A percentile compares a stretch with the other conserved stretches of the same genome.
Evolutionary conservation across 1,140 invertebrate genomes (phyloP).

Genomic region (Akabosia matsudoensis): DNA sequence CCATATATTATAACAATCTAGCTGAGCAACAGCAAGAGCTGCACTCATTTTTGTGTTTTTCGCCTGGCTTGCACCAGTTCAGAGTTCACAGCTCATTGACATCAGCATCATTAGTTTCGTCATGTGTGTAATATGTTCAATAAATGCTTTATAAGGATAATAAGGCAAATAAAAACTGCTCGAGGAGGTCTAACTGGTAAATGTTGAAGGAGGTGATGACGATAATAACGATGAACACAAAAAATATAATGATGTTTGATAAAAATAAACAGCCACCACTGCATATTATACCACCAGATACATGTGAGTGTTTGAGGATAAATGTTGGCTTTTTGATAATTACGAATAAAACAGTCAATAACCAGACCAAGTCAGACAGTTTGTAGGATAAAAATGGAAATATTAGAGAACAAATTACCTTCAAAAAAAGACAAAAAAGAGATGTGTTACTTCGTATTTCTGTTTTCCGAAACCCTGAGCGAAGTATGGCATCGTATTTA

Average conservation of each 20-base stretch:
- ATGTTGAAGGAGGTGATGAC: background rate
- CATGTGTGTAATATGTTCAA: background rate
- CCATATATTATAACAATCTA: background rate
- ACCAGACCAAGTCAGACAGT: too few relatives aligned
- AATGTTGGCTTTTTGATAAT: too few relatives aligned
- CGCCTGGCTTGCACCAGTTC: background rate
- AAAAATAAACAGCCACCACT: background rate
- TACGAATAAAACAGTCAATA: too few relatives aligned
- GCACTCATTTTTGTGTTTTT: background rate
- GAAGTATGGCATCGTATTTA: too few relatives aligned
- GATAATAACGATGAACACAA: background rate
- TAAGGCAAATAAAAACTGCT: background rate
- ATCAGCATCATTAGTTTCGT: background rate
- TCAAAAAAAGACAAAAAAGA: too few relatives aligned
- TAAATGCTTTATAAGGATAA: background rate
- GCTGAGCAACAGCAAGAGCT: background rate
- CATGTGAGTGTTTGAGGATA: too few relatives aligned
- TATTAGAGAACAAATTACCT: too few relatives aligned
- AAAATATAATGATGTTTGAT: background rate
- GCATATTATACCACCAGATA: background rate
- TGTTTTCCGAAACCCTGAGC: too few relatives aligned
- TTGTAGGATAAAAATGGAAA: too few relatives aligned
- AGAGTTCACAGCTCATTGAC: constrained; percentile 23
- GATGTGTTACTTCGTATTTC: too few relatives aligned
- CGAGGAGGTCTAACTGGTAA: background rate